Base-by-base conservation (phyloP, 2,113 vertebrate species). In the Anguilla japonica region DNA sequence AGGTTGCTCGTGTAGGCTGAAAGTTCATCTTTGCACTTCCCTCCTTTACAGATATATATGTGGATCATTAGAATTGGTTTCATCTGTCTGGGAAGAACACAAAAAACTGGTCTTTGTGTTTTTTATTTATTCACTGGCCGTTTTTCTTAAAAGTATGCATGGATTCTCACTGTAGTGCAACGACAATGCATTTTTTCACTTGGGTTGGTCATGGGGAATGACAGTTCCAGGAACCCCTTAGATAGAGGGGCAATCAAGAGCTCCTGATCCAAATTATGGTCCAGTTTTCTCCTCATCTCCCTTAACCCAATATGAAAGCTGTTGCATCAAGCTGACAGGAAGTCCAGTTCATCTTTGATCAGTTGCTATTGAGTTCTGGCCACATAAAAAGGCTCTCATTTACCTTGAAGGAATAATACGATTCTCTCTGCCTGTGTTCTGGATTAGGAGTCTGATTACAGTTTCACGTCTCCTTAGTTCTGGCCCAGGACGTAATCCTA, bases 391-490 rank as follows among this genome's bases (percentile, higher is more conserved):
- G 79, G 50, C 6, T 84, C 83, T 46, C 56, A 34, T 75, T 79
- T 78, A 79, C 86, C 79, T 43, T 83, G 46, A 75, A 88, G 57
- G 41, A 85, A 82, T 78, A 75, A 34, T 56, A 39, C 41, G 40
- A 15, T 80, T 88, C 43, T 18, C 63, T 18, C 20, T 71, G 53
- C 20, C 16, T 88, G 84, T 88, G 87, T 75, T 86, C n/a, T 83
- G 26, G 40, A 79, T 88, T 88, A 88, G 22, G 22, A 75, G 57
- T 81, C 56, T 89, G 88, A 88, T 90, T 87, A 71, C 46, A 18
- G 80, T 86, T 86, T 88, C 82, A 88, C 34, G 83, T 84, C 60
- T 78, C 26, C 78, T 88, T 85, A 84, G 78, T 67, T 83, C 40
- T 53, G 82, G 57, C 63, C 57, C 78, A 53, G 39, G 78, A 60